phyloP scores from a whole-genome alignment of 1,140 invertebrate genomes.

The Elysia chlorotica region DNA sequence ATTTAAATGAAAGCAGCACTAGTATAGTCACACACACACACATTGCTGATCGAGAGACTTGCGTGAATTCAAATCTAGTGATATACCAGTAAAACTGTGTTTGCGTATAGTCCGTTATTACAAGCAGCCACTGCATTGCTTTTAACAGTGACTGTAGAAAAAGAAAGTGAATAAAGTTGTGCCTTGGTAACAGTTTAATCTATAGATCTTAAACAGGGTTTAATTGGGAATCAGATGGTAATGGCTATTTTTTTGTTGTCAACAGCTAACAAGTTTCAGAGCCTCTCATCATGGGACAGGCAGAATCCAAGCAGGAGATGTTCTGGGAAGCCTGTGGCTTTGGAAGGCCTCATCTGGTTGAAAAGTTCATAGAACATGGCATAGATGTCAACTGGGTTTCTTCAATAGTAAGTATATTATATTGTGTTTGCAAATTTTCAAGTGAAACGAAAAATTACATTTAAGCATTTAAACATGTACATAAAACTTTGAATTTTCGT shows the following conservation, averaged over 20 bases:
- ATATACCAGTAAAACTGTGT: no score
- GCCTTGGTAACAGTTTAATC: neutral
- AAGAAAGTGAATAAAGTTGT: neutral
- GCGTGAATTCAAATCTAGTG: no score
- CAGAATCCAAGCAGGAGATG: constrained; percentile 63
- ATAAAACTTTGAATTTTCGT: no score
- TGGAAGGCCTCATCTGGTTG: constrained; percentile 52
- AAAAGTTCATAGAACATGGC: constrained; percentile 53
- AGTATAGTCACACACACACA: no score
- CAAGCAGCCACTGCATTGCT: neutral
- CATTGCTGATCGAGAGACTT: no score
- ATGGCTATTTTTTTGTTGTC: neutral
- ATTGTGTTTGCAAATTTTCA: no score
- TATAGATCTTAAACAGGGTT: neutral
- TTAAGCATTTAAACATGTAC: no score
- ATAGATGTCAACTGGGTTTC: constrained; percentile 62
- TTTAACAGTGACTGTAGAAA: neutral
- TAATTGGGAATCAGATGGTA: no score
- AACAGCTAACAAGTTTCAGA: neutral
- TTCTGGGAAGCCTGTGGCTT: constrained; percentile 63
- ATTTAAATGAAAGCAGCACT: no score
- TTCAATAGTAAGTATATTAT: constrained; percentile 55
- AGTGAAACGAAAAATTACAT: no score
- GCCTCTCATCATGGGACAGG: constrained; percentile 59
- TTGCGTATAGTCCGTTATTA: neutral